Percentiles rank a stretch among this genome's conserved stretches.
phyloP scores from a whole-genome alignment of 2,888 invertebrate genomes.

The Synergus itoensis region DNA sequence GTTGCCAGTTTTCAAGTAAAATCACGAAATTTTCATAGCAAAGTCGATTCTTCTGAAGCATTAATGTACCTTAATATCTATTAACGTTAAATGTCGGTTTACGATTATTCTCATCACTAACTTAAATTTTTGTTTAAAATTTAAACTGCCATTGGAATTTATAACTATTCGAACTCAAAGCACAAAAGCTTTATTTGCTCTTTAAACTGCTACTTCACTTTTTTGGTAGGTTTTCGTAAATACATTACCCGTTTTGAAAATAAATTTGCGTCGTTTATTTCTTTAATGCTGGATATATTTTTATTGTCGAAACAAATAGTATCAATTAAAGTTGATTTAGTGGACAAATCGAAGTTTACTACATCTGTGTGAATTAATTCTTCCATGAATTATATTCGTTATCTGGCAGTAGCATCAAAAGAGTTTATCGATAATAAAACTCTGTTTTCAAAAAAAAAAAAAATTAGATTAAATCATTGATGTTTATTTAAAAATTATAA shows the following conservation, averaged over 20 bases:
- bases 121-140: constrained; percentile 5
- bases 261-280: no score
- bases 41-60: neutral
- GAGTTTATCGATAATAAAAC: neutral
- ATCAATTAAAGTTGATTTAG: neutral
- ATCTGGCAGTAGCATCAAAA: neutral
- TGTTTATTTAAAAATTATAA: no score
- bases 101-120: neutral
- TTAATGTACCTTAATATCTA: no score
- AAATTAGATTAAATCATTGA: no score
- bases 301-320: neutral
- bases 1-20: neutral
- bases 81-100: neutral
- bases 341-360: neutral
- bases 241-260: neutral
- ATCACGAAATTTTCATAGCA: neutral
- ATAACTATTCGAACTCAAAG: neutral
- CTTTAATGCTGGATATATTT: neutral
- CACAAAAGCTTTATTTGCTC: neutral
- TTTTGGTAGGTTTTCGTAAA: neutral
- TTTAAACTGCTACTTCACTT: neutral
- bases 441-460: neutral
- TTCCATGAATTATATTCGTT: neutral
- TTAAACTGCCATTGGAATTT: neutral
- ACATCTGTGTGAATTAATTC: neutral